phyloP scores from a whole-genome alignment of 2,888 invertebrate species.

The Agrenia bidenticulata region DNA sequence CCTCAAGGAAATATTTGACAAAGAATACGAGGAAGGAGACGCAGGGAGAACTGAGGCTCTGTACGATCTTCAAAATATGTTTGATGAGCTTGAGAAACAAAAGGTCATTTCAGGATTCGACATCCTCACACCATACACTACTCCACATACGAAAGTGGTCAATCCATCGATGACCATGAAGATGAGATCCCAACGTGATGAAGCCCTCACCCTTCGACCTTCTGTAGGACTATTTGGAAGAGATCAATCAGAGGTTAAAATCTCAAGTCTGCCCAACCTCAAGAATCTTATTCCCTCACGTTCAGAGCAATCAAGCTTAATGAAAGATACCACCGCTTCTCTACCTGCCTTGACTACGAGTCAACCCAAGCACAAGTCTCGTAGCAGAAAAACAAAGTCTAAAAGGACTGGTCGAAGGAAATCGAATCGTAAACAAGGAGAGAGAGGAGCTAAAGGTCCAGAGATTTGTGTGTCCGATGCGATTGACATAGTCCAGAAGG shows the following conservation, averaged over 20 bases:
- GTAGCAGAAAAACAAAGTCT: too few relatives aligned
- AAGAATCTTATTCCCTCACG: not conserved
- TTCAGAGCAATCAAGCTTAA: not conserved
- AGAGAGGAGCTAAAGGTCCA: too few relatives aligned
- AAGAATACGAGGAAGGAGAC: constrained; percentile 32
- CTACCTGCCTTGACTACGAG: not conserved
- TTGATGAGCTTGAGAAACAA: constrained; percentile 31
- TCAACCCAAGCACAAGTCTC: not conserved
- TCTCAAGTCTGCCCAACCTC: constrained; percentile 21
- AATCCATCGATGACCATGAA: not conserved
- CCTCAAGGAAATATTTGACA: constrained; percentile 22
- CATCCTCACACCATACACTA: constrained; percentile 19
- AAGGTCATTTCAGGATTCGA: constrained; percentile 29
- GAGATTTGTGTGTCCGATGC: not conserved
- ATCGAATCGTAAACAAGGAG: too few relatives aligned
- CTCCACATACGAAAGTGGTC: not conserved
- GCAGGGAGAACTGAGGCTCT: constrained; percentile 32
- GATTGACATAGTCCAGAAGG: not conserved
- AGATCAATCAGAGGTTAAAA: constrained; percentile 13
- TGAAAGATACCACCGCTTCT: not conserved
- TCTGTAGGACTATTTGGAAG: not conserved
- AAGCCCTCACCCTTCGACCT: constrained; percentile 26
- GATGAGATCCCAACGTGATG: constrained; percentile 19
- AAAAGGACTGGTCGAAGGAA: too few relatives aligned
- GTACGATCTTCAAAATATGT: constrained; percentile 32